Base-by-base conservation (phyloP, 2,797 vertebrate species). In the Geotrypetes seraphini region DNA sequence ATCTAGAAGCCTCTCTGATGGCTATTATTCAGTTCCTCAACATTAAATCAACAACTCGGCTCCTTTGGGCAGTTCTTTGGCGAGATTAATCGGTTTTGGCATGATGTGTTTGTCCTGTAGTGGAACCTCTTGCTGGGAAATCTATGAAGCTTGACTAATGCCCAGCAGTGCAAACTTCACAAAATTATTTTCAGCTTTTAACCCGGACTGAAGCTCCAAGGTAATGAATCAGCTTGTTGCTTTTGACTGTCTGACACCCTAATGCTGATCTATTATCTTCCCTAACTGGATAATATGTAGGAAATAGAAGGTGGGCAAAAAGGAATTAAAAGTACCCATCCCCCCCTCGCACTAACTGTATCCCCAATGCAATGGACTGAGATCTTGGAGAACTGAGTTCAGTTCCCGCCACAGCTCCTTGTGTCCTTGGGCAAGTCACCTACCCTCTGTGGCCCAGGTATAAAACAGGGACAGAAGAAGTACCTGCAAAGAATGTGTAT, bases 101-200 rank as follows among this genome's bases (percentile, higher is more conserved):
- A 48, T 69, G 59, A 73, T 66, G 66, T 72, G 60, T 71, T 68
- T 71, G 54, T 75, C 66, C 65, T 66, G 47, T 57, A 64, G 61
- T 63, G 70, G 67, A 69, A 66, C 57, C 67, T 69, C 76, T 71
- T 71, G 70, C 78, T 79, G 78, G 51, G 73, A 77, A 66, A 69
- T 64, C 71, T 56, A 60, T 66, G 61, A 76, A 64, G 74, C 81
- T 75, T 81, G 71, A 79, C 71, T 84, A 79, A 83, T 79, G 79
- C 73, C 63, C 69, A 71, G 58, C 64, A 65, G 68, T 75, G 60
- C 62, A 69, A 73, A 66, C 68, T 74, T 77, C 65, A 75, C 80
- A 78, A 84, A 78, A 78, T 75, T 63, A 71, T 78, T 75, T 71
- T 52, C 63, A 63, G 65, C 68, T 78, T 81, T 78, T 56, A 59